Base-by-base conservation (phyloP, 2,888 invertebrate species). In the Thalpophila matura region DNA sequence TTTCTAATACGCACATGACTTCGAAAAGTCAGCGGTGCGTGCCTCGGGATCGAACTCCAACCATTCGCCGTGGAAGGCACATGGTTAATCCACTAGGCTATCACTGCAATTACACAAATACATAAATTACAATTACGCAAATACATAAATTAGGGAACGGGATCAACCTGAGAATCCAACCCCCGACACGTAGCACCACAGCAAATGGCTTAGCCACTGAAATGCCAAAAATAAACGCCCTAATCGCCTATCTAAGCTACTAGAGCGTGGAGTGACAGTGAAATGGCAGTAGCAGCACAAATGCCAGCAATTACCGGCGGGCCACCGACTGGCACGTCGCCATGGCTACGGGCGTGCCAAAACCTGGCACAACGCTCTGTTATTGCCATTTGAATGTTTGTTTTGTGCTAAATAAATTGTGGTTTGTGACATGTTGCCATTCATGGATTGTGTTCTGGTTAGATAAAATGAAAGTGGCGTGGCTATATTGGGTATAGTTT, bases 251-350 rank as follows among this genome's bases (percentile, higher is more conserved):
- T 66, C 61, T 49, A 56, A 20, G 10, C 27, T 16, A 61, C 54
- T 50, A 37, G 18, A 75, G 58, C 65, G 46, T 71, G 61, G 59
- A 72, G 51, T 67, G 72, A 72, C 66, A 75, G 37, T 35, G 20
- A 67, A 77, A 75, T 77, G 72, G 56, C 72, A 77, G 57, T 46
- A 62, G 51, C 43, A 53, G 78, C 69, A 64, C 63, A 75, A 77
- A 69, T 75, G 75, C 69, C 68, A 72, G 61, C 75, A 72, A 72
- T 77, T 77, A 77, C 64, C 64, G 62, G 42, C 33, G 14, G 14
- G 50, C 40, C 45, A 49, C 43, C 65, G 45, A 60, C 60, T 78
- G 78, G 77, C 78, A 60, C 26, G 6, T 33, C 26, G 75, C 78
- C 77, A 77, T 42, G 54, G 33, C 53, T 31, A 60, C 58, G 10